phyloP scores from a whole-genome alignment of 1,140 invertebrate species.

The Belonocnema kinseyi region DNA sequence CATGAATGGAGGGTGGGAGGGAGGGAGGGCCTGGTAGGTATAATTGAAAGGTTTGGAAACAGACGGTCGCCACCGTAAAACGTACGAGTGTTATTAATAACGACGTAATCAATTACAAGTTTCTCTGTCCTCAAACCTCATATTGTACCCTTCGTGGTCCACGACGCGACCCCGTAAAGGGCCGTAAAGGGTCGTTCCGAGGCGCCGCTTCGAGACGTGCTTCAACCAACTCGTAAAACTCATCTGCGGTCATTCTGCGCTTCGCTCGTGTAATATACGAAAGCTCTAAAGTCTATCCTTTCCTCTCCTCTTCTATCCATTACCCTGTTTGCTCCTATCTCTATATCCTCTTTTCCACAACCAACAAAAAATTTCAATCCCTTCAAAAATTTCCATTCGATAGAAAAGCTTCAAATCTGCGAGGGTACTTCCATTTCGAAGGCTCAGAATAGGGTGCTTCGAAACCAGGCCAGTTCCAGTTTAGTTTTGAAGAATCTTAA shows the following conservation, averaged over 20 bases:
- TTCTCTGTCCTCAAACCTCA: slow-evolving; percentile 53
- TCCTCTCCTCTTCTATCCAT: neutral
- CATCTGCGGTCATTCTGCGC: slow-evolving; percentile 67
- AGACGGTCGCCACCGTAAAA: slow-evolving; percentile 52
- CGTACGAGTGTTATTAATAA: slow-evolving; percentile 64
- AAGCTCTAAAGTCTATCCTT: slow-evolving; percentile 35
- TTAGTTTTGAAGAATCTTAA: no score
- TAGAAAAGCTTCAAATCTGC: neutral
- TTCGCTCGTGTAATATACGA: slow-evolving; percentile 44
- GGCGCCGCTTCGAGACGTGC: slow-evolving; percentile 61
- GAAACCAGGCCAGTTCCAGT: no score
- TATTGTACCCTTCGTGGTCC: slow-evolving; percentile 54
- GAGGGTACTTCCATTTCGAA: neutral
- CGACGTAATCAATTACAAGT: slow-evolving; percentile 65
- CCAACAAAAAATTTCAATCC: neutral
- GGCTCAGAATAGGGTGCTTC: neutral
- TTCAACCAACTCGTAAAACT: slow-evolving; percentile 69
- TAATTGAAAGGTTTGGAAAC: slow-evolving; percentile 41
- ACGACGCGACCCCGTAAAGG: slow-evolving; percentile 50
- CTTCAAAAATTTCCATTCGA: neutral
- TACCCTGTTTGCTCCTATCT: neutral
- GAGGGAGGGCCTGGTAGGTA: slow-evolving; percentile 12
- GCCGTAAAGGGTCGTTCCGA: slow-evolving; percentile 62
- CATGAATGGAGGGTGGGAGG: neutral
- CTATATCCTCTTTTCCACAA: neutral